Evolutionary conservation across 2,113 vertebrate genomes (phyloP).

Genomic region (Dicentrarchus labrax): DNA sequence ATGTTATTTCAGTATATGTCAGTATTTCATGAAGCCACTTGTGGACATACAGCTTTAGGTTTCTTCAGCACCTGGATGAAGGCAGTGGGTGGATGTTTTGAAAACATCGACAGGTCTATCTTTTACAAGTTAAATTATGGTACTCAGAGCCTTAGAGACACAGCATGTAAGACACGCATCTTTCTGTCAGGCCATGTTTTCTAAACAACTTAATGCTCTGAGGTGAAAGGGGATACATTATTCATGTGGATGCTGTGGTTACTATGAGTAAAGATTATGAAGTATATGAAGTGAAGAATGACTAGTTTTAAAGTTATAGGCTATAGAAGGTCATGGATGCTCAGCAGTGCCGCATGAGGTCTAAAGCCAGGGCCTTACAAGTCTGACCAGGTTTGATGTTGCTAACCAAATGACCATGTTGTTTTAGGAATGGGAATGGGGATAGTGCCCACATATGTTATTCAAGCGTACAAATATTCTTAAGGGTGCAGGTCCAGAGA

Average conservation of each 20-base stretch:
- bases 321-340: neutral
- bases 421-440: neutral
- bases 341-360: neutral
- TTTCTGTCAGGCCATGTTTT: constrained; percentile 12
- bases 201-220: constrained; percentile 18
- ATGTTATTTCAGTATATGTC: neutral
- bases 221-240: constrained; percentile 21
- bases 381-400: constrained; percentile 1
- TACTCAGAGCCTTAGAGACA: constrained; percentile 19
- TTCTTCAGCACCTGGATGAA: constrained; percentile 19
- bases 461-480: neutral
- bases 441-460: neutral
- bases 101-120: constrained; percentile 11
- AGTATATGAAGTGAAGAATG: neutral
- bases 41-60: neutral
- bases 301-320: neutral
- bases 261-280: neutral
- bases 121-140: constrained; percentile 19
- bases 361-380: neutral
- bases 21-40: constrained; percentile 1
- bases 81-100: constrained; percentile 8
- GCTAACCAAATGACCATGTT: neutral
- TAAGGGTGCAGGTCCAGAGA: neutral
- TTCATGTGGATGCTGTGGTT: neutral
- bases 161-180: constrained; percentile 17